phyloP scores from a whole-genome alignment of 2,113 vertebrate species.

The Barbus barbus region DNA sequence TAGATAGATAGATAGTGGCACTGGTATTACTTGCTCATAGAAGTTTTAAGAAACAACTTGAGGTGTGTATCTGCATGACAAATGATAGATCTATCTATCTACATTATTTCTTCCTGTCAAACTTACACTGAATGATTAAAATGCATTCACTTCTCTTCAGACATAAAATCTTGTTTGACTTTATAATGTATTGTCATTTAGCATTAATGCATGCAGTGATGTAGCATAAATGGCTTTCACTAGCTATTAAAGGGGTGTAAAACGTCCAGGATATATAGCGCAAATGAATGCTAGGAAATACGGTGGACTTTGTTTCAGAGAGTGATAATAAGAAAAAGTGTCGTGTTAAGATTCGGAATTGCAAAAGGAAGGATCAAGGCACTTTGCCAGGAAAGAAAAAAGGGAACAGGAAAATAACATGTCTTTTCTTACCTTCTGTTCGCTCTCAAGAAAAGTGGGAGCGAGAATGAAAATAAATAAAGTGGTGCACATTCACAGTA shows the following conservation, averaged over 20 bases:
- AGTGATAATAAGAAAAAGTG: constrained; percentile 22
- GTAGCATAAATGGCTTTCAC: background rate
- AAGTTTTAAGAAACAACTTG: background rate
- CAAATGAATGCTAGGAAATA: background rate
- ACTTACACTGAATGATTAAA: constrained; percentile 4
- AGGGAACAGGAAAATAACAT: constrained; percentile 53
- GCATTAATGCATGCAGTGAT: background rate
- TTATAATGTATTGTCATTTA: background rate
- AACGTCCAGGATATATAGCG: background rate
- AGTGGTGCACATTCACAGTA: constrained; percentile 66
- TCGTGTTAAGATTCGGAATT: constrained; percentile 34
- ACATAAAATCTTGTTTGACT: background rate
- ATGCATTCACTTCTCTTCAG: background rate
- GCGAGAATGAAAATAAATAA: constrained; percentile 61
- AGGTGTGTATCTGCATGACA: background rate
- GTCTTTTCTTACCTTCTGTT: constrained; percentile 65
- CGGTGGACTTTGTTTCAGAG: constrained; percentile 25
- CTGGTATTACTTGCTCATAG: background rate
- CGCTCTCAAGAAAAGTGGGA: constrained; percentile 54
- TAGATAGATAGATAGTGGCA: background rate
- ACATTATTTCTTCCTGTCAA: background rate
- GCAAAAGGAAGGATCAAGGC: constrained; percentile 30
- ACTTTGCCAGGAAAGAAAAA: constrained; percentile 41
- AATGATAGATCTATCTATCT: background rate
- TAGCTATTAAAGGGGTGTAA: background rate